phyloP scores from a whole-genome alignment of 1,140 invertebrate genomes.

The Drosophila azteca region DNA sequence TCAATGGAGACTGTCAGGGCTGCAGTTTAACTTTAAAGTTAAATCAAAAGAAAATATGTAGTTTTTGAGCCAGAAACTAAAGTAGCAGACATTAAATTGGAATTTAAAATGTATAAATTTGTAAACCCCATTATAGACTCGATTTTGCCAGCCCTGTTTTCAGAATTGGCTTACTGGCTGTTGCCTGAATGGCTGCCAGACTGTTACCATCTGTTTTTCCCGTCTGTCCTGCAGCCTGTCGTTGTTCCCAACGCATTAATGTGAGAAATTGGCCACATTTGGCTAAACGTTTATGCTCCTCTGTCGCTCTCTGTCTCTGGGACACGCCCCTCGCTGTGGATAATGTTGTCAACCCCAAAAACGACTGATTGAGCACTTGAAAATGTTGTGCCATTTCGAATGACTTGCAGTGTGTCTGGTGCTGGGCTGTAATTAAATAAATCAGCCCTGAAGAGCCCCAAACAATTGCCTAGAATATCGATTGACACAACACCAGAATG shows the following conservation, averaged over 20 bases:
- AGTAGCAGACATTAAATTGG: too few relatives aligned
- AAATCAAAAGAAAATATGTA: neutral
- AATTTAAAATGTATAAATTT: too few relatives aligned
- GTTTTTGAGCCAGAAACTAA: too few relatives aligned
- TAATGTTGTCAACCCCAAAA: constrained; percentile 34
- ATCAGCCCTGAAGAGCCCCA: constrained; percentile 10
- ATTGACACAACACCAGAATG: neutral
- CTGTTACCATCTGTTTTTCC: constrained; percentile 18
- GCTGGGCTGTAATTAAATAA: constrained; percentile 31
- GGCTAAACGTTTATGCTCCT: constrained; percentile 40
- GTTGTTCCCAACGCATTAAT: constrained; percentile 31
- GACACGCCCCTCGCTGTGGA: too few relatives aligned
- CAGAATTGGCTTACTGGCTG: constrained; percentile 19
- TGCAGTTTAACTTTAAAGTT: constrained; percentile 5
- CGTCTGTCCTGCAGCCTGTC: neutral
- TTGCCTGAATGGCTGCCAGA: constrained; percentile 38
- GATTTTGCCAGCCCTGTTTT: constrained; percentile 18
- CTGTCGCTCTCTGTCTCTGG: too few relatives aligned
- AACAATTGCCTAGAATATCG: neutral
- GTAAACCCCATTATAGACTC: too few relatives aligned
- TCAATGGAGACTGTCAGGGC: constrained; percentile 39
- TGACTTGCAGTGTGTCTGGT: constrained; percentile 8
- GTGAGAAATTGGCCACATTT: constrained; percentile 51
- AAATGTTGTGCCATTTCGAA: constrained; percentile 7
- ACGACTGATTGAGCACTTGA: constrained; percentile 36